phyloP scores from a whole-genome alignment of 2,113 vertebrate species.

The Apaloderma vittatum region DNA sequence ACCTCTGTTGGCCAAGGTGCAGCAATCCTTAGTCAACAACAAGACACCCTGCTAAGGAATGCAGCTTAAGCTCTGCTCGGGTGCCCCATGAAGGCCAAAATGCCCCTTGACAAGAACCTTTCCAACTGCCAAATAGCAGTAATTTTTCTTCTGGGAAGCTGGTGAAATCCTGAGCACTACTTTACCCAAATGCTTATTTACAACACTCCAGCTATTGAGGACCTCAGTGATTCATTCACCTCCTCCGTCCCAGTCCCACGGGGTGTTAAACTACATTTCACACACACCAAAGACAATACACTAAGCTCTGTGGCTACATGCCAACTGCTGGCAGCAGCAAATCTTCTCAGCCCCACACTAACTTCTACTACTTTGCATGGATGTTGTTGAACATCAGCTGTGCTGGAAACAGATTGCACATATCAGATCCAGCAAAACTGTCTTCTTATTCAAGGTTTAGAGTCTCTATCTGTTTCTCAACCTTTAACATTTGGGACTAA shows the following conservation, averaged over 20 bases:
- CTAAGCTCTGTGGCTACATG: neutral
- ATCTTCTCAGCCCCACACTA: neutral
- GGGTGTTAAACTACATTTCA: neutral
- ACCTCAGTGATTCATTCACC: neutral
- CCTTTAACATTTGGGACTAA: neutral
- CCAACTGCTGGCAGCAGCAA: neutral
- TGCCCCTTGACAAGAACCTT: neutral
- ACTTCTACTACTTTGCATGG: neutral
- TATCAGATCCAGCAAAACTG: neutral
- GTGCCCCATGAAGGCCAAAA: neutral
- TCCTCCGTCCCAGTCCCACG: neutral
- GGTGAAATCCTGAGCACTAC: neutral
- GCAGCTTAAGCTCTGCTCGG: neutral
- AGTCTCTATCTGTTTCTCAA: neutral
- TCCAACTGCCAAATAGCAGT: neutral
- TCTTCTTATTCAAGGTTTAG: neutral
- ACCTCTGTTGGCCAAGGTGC: neutral
- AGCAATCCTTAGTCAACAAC: neutral
- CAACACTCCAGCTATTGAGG: neutral
- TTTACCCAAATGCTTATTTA: neutral
- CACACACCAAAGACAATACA: neutral
- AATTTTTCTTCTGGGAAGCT: neutral
- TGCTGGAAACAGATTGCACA: neutral
- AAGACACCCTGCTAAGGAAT: neutral
- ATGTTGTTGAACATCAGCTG: neutral